phyloP scores from a whole-genome alignment of 1,140 invertebrate genomes.

The Diuraphis noxia region DNA sequence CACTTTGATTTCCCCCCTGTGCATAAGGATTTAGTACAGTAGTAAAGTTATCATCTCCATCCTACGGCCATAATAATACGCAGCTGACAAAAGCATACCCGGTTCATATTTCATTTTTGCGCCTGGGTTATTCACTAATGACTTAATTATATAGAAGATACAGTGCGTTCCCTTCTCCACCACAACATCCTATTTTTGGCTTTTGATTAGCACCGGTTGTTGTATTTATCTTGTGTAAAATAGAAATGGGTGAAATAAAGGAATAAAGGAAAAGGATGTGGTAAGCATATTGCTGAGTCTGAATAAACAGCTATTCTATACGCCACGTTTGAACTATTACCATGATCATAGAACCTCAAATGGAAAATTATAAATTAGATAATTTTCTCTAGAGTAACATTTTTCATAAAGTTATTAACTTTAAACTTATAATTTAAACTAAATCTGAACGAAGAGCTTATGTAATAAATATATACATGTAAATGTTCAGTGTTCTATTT shows the following conservation, averaged over 20 bases:
- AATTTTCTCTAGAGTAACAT: background rate
- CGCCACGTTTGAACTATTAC: background rate
- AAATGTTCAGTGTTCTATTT: background rate
- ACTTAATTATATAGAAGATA: constrained; percentile 37
- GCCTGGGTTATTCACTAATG: constrained; percentile 24
- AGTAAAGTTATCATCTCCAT: background rate
- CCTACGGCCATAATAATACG: constrained; percentile 11
- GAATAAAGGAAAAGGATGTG: too few species aligned
- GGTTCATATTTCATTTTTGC: constrained; percentile 36
- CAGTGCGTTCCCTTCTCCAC: too few species aligned
- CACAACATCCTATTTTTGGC: background rate
- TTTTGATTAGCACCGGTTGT: constrained; percentile 27
- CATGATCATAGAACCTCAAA: background rate
- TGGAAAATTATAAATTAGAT: background rate
- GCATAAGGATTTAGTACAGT: background rate
- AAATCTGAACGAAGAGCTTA: background rate
- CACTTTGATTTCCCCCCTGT: background rate
- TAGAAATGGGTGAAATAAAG: background rate
- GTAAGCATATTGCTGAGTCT: background rate
- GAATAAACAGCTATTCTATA: background rate
- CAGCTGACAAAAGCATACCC: constrained; percentile 36
- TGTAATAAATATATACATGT: background rate
- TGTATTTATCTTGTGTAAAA: background rate
- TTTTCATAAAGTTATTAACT: background rate
- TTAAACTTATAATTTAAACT: background rate